Conservation (phyloP, 2,888 invertebrate species). For the Tinea semifulvella region DNA sequence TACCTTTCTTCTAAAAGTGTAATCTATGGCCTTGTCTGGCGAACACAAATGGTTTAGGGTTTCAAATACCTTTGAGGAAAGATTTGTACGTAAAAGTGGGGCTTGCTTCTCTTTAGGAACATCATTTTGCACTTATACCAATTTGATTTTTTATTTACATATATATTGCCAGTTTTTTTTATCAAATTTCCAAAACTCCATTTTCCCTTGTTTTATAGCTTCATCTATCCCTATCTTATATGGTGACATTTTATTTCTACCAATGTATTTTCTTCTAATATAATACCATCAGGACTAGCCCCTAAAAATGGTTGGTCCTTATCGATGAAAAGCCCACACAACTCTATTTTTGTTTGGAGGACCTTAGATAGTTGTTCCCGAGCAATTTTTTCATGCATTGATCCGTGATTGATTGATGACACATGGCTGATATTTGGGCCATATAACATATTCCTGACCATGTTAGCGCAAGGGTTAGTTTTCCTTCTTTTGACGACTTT, state of each 20-base stretch:
- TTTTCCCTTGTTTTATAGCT: slow-evolving; percentile 13
- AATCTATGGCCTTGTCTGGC: no score
- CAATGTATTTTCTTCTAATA: slow-evolving; percentile 14
- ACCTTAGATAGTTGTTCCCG: slow-evolving; percentile 16
- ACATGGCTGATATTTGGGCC: slow-evolving; percentile 13
- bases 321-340: slow-evolving; percentile 21
- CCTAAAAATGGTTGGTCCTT: slow-evolving; percentile 17
- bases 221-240: slow-evolving; percentile 11
- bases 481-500: slow-evolving; percentile 4
- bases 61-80: no score
- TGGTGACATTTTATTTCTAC: slow-evolving; percentile 19
- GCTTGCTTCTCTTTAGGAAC: no score
- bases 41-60: no score
- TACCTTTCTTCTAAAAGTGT: no score
- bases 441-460: slow-evolving; percentile 16
- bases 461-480: slow-evolving; percentile 1
- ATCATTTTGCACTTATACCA: no score
- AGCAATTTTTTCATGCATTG: slow-evolving; percentile 8
- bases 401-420: slow-evolving; percentile 14
- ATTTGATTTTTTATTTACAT: no score
- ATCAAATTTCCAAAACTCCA: slow-evolving; percentile 15
- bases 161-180: no score
- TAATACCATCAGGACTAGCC: slow-evolving; percentile 20
- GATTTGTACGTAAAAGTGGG: no score
- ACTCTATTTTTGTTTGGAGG: slow-evolving; percentile 16